Conservation (phyloP, 2,797 vertebrate species). For the Urocyon cinereoargenteus region DNA sequence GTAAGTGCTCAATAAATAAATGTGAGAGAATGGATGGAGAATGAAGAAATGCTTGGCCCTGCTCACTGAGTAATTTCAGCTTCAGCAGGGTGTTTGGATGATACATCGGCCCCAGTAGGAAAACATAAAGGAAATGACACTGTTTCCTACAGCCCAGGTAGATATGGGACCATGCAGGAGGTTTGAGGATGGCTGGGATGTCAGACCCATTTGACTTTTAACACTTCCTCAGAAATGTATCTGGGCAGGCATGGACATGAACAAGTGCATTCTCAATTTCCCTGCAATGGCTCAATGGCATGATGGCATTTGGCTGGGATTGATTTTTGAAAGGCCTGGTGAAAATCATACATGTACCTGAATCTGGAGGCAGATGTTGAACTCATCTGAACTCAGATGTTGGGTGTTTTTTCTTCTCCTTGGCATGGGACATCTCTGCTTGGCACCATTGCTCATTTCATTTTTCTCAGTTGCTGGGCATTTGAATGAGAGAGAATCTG, state of each 20-base stretch:
- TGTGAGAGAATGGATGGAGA: not conserved
- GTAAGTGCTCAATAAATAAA: not conserved
- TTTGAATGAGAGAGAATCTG: not conserved
- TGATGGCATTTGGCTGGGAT: not conserved
- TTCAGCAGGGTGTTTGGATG: not conserved
- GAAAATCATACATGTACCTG: not conserved
- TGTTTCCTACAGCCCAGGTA: not conserved
- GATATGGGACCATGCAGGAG: not conserved
- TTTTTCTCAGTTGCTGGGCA: not conserved
- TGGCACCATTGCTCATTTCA: not conserved
- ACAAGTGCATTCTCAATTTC: not conserved
- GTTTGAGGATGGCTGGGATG: too few relatives aligned
- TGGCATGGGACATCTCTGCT: not conserved
- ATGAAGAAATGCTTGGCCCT: not conserved
- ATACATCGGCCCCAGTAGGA: not conserved
- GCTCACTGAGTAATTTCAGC: not conserved
- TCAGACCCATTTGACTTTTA: not conserved
- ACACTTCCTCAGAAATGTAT: not conserved
- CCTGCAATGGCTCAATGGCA: not conserved
- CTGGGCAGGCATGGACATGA: not conserved
- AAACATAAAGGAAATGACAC: not conserved
- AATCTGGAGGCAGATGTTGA: not conserved
- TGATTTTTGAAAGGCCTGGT: slow-evolving; percentile 16
- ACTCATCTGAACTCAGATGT: not conserved
- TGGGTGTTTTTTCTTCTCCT: not conserved